A percentile compares a stretch with the other conserved stretches of the same genome.
These are phyloP conservation scores for Leptopilina clavipes DNA, from an alignment of 1,140 invertebrate genomes.

Conservation along the genomic window DNA sequence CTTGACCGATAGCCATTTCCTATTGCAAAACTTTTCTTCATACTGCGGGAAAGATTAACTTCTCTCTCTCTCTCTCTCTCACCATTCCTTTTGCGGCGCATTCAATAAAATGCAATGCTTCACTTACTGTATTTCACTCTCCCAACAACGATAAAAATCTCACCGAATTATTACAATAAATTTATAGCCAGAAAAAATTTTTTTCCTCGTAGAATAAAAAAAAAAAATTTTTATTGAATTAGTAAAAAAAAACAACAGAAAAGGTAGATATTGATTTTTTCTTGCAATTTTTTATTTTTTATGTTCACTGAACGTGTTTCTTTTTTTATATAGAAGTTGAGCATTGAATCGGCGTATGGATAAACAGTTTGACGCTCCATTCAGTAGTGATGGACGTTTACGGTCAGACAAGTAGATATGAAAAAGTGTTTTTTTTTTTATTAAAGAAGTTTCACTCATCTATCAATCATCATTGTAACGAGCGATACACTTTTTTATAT, in stretches of 20 bases:
- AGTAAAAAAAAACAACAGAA: too few species aligned
- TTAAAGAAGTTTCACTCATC: background rate
- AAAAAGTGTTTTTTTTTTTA: background rate
- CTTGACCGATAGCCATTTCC: slow-evolving; percentile 48
- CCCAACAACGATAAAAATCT: background rate
- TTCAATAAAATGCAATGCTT: slow-evolving; percentile 2
- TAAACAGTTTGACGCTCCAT: background rate
- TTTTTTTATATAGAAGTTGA: background rate
- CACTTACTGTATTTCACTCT: background rate
- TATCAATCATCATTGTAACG: background rate
- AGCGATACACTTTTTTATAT: background rate
- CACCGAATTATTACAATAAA: background rate
- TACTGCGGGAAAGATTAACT: slow-evolving; percentile 35
- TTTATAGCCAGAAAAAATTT: too few species aligned
- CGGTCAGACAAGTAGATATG: background rate
- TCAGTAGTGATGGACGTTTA: background rate
- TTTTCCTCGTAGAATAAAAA: too few species aligned
- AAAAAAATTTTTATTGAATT: too few species aligned
- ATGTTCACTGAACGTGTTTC: background rate
- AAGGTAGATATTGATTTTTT: too few species aligned
- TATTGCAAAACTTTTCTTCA: slow-evolving; percentile 38
- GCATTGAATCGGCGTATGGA: background rate
- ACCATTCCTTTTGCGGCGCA: background rate
- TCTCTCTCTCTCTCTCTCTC: too few species aligned
- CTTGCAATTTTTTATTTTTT: too few species aligned